Percentiles rank a stretch among this genome's conserved stretches.
Conservation (phyloP, 2,113 vertebrate genomes). For the Cygnus buccinator region DNA sequence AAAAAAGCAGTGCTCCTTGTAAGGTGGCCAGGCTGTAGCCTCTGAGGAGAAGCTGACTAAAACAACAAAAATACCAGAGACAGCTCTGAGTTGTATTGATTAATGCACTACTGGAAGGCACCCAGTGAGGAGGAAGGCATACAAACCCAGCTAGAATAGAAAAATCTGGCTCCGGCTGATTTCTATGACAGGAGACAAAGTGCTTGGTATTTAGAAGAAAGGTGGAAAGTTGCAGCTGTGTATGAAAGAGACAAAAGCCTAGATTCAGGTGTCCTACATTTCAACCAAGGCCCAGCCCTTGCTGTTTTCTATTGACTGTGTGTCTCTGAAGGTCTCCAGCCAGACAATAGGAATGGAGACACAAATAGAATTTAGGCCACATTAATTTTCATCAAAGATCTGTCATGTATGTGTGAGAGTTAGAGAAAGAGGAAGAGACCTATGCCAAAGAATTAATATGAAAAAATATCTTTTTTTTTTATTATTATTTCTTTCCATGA, state of each 20-base stretch:
- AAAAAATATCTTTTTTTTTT: neutral
- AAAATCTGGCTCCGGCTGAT: conserved; percentile 55
- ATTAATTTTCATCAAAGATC: conserved; percentile 25
- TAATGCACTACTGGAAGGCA: conserved; percentile 64
- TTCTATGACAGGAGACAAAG: conserved; percentile 60
- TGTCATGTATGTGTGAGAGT: neutral
- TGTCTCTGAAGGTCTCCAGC: conserved; percentile 8
- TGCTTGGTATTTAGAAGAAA: conserved; percentile 57
- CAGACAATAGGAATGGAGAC: conserved; percentile 34
- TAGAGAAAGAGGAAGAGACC: neutral
- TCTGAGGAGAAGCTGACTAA: conserved; percentile 40
- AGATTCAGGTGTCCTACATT: conserved; percentile 57
- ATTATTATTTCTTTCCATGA: neutral
- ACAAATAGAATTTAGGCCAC: conserved; percentile 54
- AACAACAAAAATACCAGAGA: conserved; percentile 31
- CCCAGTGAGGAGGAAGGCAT: conserved; percentile 40
- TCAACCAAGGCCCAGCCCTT: neutral
- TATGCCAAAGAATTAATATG: neutral
- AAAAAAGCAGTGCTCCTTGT: neutral
- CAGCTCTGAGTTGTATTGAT: conserved; percentile 33
- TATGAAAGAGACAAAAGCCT: conserved; percentile 26
- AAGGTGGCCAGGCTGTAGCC: neutral
- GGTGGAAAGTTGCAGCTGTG: conserved; percentile 47
- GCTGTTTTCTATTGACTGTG: conserved; percentile 3
- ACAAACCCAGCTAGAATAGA: conserved; percentile 60